A percentile compares a stretch with the other conserved stretches of the same genome.
These are phyloP conservation scores for Amiota mariae DNA, from an alignment of 2,888 invertebrate genomes.

Conservation along the genomic window DNA sequence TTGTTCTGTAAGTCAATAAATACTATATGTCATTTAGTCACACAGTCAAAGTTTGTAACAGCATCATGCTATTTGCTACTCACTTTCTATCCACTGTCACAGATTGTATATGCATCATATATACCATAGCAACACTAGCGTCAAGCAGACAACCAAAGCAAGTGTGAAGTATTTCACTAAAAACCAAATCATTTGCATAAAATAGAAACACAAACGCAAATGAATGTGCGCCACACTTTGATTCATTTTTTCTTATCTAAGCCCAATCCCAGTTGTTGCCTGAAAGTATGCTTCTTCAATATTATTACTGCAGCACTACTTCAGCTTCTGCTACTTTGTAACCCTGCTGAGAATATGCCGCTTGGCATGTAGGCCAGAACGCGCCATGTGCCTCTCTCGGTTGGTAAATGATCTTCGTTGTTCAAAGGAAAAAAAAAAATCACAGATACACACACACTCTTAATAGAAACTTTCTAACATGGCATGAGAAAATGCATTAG, in stretches of 20 bases:
- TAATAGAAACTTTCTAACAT: not conserved
- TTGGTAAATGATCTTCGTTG: not conserved
- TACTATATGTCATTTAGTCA: constrained; percentile 6
- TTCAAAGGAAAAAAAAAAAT: not conserved
- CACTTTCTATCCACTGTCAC: constrained; percentile 48
- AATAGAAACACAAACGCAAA: constrained; percentile 50
- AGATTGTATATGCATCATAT: not conserved
- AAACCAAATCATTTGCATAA: constrained; percentile 69
- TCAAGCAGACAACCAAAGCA: constrained; percentile 42
- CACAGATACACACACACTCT: constrained; percentile 8
- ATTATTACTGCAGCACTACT: not conserved
- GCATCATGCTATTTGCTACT: constrained; percentile 35
- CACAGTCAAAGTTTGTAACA: not conserved
- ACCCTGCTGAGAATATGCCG: constrained; percentile 9
- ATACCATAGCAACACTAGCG: too few relatives aligned
- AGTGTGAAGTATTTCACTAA: constrained; percentile 63
- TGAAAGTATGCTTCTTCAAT: not conserved
- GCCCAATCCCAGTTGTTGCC: not conserved
- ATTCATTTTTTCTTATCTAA: constrained; percentile 2
- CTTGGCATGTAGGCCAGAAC: constrained; percentile 18
- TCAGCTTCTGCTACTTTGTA: constrained; percentile 15
- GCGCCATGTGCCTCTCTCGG: constrained; percentile 41
- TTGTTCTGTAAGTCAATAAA: constrained; percentile 40
- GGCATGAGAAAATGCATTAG: constrained; percentile 63
- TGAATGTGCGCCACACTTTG: constrained; percentile 30